A percentile compares a stretch with the other conserved stretches of the same genome.
Conservation (phyloP, 1,140 invertebrate genomes). For the Brachionus manjavacas region DNA sequence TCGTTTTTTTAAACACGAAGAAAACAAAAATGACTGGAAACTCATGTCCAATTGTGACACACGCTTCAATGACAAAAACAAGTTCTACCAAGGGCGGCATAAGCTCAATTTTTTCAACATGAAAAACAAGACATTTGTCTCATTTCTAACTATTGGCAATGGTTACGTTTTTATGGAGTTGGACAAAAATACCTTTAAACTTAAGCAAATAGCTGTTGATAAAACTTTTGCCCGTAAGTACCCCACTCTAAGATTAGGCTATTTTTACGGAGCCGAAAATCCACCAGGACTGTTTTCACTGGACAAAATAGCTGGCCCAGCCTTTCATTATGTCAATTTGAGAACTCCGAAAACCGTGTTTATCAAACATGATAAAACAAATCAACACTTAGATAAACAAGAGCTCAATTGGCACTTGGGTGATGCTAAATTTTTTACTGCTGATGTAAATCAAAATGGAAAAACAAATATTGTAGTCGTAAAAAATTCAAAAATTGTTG, state of each 20-base stretch:
- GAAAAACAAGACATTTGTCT: background rate
- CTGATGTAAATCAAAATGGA: background rate
- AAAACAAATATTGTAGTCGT: background rate
- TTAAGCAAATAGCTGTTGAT: background rate
- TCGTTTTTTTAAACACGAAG: background rate
- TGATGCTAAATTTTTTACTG: background rate
- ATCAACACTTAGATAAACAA: background rate
- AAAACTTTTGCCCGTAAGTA: background rate
- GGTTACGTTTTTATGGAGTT: background rate
- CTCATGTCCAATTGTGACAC: constrained; percentile 5
- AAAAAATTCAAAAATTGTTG: background rate
- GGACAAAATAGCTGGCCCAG: background rate
- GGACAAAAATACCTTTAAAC: background rate
- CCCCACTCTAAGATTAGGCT: background rate
- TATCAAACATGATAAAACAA: background rate
- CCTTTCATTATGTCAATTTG: background rate
- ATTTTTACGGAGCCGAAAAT: background rate
- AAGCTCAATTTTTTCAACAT: background rate
- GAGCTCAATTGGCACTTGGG: background rate
- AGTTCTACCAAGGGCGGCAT: background rate
- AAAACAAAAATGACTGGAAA: constrained; percentile 7
- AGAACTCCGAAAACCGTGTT: background rate
- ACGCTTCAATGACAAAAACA: constrained; percentile 14
- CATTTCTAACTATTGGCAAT: background rate
- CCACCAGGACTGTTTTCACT: background rate